Conservation (phyloP, 2,113 vertebrate genomes). For the Marmota flaviventris region DNA sequence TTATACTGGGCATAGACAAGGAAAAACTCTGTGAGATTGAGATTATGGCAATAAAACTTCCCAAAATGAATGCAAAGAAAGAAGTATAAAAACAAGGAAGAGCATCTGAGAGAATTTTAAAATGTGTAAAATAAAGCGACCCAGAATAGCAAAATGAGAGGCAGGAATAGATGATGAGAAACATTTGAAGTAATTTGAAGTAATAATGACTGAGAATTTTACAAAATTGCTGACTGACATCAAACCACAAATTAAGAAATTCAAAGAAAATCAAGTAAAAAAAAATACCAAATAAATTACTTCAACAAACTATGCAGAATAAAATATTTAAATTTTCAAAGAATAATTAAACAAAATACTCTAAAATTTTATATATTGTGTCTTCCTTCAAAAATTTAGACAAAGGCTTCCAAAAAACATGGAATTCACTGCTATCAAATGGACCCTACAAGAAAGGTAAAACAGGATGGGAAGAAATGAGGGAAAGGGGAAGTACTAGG, state of each 20-base stretch:
- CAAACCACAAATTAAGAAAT: too few relatives aligned
- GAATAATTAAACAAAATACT: too few relatives aligned
- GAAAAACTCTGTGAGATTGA: background rate
- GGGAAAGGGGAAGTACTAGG: background rate
- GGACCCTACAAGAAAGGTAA: background rate
- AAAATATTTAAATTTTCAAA: too few relatives aligned
- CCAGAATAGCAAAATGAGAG: background rate
- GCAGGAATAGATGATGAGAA: background rate
- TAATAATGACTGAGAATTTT: background rate
- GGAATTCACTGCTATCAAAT: too few relatives aligned
- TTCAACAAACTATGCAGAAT: background rate
- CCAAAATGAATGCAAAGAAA: background rate
- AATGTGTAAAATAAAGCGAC: background rate
- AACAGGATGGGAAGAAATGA: background rate
- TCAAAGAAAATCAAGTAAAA: too few relatives aligned
- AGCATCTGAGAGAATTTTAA: background rate
- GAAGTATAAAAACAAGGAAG: background rate
- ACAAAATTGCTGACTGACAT: background rate
- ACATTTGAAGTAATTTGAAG: too few relatives aligned
- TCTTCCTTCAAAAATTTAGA: too few relatives aligned
- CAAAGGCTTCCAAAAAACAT: too few relatives aligned
- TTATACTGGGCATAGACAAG: background rate
- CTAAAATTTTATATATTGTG: too few relatives aligned
- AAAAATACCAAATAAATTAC: too few relatives aligned
- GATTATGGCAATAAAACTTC: background rate